Evolutionary conservation across 2,888 invertebrate species (phyloP).

Genomic region (Thysanoteuthis rhombus): DNA sequence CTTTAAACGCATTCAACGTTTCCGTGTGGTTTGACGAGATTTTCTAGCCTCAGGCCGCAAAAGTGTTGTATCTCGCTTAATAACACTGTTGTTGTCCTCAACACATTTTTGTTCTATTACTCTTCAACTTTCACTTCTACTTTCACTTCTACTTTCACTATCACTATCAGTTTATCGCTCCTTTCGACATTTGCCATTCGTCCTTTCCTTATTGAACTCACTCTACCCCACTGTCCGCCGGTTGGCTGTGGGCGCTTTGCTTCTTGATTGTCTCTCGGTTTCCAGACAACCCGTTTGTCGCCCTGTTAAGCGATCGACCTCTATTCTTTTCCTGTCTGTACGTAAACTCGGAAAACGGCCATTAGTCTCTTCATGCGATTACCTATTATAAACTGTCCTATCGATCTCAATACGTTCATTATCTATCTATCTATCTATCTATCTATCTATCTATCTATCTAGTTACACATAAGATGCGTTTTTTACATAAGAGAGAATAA

Average conservation of each 20-base stretch:
- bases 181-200: too few species aligned
- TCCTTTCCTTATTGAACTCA: background rate
- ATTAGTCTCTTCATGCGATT: slow-evolving; percentile 12
- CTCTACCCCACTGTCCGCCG: background rate
- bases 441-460: too few species aligned
- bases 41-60: background rate
- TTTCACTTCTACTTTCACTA: background rate
- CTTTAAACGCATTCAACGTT: slow-evolving; percentile 12
- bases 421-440: too few species aligned
- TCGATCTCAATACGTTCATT: too few species aligned
- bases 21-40: background rate
- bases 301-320: background rate
- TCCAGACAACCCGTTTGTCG: background rate
- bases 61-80: background rate
- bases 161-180: background rate
- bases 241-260: background rate
- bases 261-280: background rate
- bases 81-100: background rate
- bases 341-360: background rate
- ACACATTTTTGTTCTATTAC: background rate
- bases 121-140: background rate
- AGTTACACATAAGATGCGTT: too few species aligned
- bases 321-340: background rate
- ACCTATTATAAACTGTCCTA: background rate
- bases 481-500: too few species aligned